phyloP scores from a whole-genome alignment of 2,797 vertebrate genomes.

The Sarcoramphus papa region DNA sequence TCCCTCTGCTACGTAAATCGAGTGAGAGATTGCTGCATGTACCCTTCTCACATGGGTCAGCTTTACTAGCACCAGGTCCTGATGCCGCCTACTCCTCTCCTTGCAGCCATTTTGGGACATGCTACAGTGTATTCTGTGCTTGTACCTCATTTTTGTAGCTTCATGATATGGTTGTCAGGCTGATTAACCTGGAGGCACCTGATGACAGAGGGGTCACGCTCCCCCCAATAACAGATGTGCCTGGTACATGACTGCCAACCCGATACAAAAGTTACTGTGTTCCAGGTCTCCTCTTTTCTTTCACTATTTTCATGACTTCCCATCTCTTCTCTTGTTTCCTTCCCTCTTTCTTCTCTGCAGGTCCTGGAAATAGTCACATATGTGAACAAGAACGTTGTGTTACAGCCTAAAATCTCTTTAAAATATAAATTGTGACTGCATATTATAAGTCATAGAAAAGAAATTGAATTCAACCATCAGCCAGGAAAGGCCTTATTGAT shows the following conservation, averaged over 20 bases:
- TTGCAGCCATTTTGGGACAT: not conserved
- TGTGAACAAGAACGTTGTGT: not conserved
- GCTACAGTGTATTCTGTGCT: not conserved
- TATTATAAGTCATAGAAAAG: not conserved
- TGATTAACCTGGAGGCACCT: not conserved
- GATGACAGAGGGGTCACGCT: not conserved
- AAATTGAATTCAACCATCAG: not conserved
- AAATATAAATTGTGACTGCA: not conserved
- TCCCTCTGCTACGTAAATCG: accelerated
- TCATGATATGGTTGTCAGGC: not conserved
- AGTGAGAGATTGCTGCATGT: not conserved
- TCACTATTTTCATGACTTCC: not conserved
- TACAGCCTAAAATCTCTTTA: not conserved
- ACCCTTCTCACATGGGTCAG: not conserved
- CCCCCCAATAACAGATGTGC: not conserved
- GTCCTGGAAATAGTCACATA: not conserved
- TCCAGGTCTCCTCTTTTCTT: not conserved
- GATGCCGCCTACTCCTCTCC: not conserved
- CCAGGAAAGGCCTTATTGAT: not conserved
- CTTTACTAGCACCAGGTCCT: not conserved
- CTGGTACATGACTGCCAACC: not conserved
- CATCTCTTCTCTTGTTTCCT: not conserved
- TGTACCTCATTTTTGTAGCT: not conserved
- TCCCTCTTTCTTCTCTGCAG: not conserved
- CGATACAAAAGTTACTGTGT: not conserved